Conservation (phyloP, 2,113 vertebrate genomes). For the Tauraco erythrolophus region DNA sequence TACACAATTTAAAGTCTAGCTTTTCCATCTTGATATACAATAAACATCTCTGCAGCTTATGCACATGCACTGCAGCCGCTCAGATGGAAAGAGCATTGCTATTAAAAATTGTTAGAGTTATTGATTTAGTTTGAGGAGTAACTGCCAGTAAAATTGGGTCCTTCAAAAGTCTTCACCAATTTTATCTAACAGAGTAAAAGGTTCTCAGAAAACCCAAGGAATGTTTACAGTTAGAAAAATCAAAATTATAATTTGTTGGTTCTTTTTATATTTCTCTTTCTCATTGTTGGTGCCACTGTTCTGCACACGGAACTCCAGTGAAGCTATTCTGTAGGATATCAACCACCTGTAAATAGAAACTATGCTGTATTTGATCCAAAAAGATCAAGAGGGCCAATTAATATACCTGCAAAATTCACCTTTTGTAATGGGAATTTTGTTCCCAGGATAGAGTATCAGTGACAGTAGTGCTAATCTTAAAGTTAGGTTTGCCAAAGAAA, state of each 20-base stretch:
- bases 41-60: slow-evolving; percentile 17
- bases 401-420: not conserved
- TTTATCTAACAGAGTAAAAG: not conserved
- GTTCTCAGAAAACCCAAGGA: not conserved
- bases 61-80: not conserved
- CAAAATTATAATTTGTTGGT: not conserved
- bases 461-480: not conserved
- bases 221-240: not conserved
- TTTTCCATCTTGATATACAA: slow-evolving; percentile 19
- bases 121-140: slow-evolving; percentile 1
- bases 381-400: not conserved
- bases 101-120: slow-evolving; percentile 22
- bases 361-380: not conserved
- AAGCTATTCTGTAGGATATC: not conserved
- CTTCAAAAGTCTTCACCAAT: not conserved
- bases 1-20: slow-evolving; percentile 15
- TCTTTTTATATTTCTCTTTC: not conserved
- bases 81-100: not conserved
- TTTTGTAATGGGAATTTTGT: not conserved
- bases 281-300: not conserved
- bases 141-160: not conserved
- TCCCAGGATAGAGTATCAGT: not conserved
- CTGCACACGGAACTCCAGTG: not conserved
- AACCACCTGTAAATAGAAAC: not conserved
- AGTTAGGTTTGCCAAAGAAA: not conserved